Conservation (phyloP, 2,113 vertebrate genomes). For the Percina caprodes region DNA sequence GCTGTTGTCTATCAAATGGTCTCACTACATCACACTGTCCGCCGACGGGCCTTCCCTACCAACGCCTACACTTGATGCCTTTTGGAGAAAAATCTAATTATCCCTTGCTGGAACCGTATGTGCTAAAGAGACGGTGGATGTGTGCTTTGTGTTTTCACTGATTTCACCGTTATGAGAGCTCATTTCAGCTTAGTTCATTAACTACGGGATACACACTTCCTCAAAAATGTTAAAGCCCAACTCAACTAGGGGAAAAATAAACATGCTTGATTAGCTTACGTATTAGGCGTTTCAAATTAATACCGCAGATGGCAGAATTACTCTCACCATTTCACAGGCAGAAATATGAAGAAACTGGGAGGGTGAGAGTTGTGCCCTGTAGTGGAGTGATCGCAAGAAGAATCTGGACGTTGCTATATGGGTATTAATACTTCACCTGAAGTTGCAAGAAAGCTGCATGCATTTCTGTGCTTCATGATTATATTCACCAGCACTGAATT, state of each 20-base stretch:
- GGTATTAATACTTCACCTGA: constrained; percentile 18
- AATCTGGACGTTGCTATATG: constrained; percentile 4
- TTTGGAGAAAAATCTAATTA: constrained; percentile 12
- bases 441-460: not conserved
- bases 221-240: constrained; percentile 26
- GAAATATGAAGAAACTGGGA: constrained; percentile 8
- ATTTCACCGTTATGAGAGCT: constrained; percentile 26
- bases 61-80: constrained; percentile 34
- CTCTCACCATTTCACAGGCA: constrained; percentile 4
- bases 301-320: constrained; percentile 45
- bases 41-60: constrained; percentile 37
- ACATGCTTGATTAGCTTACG: constrained; percentile 52
- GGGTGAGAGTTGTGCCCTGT: not conserved
- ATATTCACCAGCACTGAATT: not conserved
- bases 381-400: not conserved
- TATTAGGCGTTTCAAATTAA: constrained; percentile 47
- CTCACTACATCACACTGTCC: constrained; percentile 53
- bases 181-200: constrained; percentile 55
- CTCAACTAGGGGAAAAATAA: constrained; percentile 52
- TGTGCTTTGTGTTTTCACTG: not conserved
- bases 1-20: constrained; percentile 68
- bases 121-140: constrained; percentile 3
- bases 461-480: constrained; percentile 16
- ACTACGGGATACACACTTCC: constrained; percentile 29
- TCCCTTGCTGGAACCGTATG: not conserved